Base-by-base conservation (phyloP, 2,113 vertebrate species). In the Semicossyphus pulcher region DNA sequence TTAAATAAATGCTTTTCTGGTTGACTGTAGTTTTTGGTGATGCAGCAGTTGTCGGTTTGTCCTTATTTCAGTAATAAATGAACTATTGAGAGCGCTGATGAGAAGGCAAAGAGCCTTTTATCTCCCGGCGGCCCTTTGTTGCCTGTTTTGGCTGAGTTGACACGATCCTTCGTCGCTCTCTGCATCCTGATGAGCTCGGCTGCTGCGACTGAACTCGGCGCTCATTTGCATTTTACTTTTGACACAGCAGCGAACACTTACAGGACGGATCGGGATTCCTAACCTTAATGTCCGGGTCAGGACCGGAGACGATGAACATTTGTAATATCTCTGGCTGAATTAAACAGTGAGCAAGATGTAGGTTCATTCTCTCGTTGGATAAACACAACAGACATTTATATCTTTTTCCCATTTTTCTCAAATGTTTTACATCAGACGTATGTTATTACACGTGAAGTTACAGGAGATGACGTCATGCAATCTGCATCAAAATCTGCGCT, bases 121-220 rank as follows among this genome's bases (percentile, higher is more conserved):
- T 53, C 36, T 44, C 56, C 45, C 23, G 1, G 15, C 4, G 34
- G 34, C 36, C 36, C 29, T 64, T 65, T 41, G 36, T 42, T 31
- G 48, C 18, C 60, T 53, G 23, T 31, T 52, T 53, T 20, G 59
- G 39, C 71, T 39, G 49, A 64, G 21, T 1, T 34, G 37, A 60
- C 44, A 45, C 15, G 12, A 36, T 45, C 20, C 51, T 2, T 0
- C 20, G 3, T 15, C 49, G 9, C 42, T 1, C 18, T 10, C 7
- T 51, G 44, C 42, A 58, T 75, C 53, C 44, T 8, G 21, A 66
- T 66, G 20, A 75, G n/a, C 54, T 39, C 23, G 7, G 28, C 45
- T 37, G 42, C 41, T 37, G 7, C 18, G 15, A 64, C 29, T 37
- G 1, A 37, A 21, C 7, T 16, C 31, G 0, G 20, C 11, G 39